These are phyloP conservation scores for Nomada ruficornis DNA, from an alignment of 2,888 invertebrate species.

Conservation along the genomic window DNA sequence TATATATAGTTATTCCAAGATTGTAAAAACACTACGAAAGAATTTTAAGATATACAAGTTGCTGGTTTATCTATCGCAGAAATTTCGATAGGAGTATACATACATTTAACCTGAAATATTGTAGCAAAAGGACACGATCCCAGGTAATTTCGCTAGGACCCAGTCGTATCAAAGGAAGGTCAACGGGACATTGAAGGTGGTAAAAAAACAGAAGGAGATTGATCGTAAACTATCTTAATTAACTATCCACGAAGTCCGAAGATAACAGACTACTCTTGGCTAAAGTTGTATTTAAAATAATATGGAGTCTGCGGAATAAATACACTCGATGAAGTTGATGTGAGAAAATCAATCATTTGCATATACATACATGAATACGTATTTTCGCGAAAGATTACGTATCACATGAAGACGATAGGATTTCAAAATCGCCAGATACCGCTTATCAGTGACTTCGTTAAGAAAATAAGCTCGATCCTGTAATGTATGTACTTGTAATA, in stretches of 20 bases:
- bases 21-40: not conserved
- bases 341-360: slow-evolving; percentile 26
- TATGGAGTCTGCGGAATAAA: slow-evolving; percentile 27
- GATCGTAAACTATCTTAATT: slow-evolving; percentile 54
- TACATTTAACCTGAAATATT: not conserved
- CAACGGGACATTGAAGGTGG: slow-evolving; percentile 12
- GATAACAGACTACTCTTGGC: slow-evolving; percentile 44
- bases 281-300: slow-evolving; percentile 37
- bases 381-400: slow-evolving; percentile 44
- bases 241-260: slow-evolving; percentile 30
- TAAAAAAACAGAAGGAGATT: slow-evolving; percentile 20
- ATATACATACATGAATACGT: slow-evolving; percentile 17
- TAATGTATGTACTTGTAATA: not conserved
- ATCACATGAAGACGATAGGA: slow-evolving; percentile 42
- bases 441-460: slow-evolving; percentile 31
- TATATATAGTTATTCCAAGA: no score
- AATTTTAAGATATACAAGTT: not conserved
- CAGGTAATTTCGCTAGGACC: not conserved
- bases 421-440: slow-evolving; percentile 45
- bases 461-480: slow-evolving; percentile 34
- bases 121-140: not conserved
- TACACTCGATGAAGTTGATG: not conserved
- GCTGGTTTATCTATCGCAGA: not conserved
- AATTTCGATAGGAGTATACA: not conserved
- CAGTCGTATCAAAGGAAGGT: slow-evolving; percentile 15